Evolutionary conservation across 1,140 invertebrate genomes (phyloP), one percentile per base, ranked within the genome.

Genomic region (Hycleus phaleratus): DNA sequence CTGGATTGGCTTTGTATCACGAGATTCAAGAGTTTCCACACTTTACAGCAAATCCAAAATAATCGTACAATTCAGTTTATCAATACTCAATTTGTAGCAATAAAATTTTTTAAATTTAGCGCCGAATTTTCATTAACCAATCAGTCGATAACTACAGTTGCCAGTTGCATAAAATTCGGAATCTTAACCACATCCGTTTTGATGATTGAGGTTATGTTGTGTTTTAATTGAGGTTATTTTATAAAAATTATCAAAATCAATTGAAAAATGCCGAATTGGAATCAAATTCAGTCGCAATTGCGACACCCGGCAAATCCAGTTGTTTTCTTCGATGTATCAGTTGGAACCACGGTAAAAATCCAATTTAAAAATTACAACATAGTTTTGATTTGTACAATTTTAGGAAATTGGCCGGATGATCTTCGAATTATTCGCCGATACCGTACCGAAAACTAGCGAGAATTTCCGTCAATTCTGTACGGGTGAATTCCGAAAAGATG

Each of bases 381-480:
- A 24, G 12, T 52, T 7, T 2, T 7, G 25, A 46, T n/a, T 48
- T 43, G 18, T 42, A 39, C 26, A 9, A 11, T 58, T 68, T 38
- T 60, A 84, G 82, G 83, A 85, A 77, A 92, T 98, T 70, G 97
- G 96, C 4, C 82, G 95, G 56, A 91, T 99, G 80, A 88, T 96
- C 62, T 91, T 99, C 75, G 96, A 99, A 77, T 75, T 99, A 4
- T 99, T 93, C 81, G 88, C 94, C 2, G 95, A 99, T 79, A 84
- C 94, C 38, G 94, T 95, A 5, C 97, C 97, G 9, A 95, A 91
- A 79, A 98, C 97, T 5, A 94, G 92, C 65, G 97, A 99, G 81
- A 99, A 99, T 77, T 98, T 99, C 69, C 85, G 97, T 62, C 92
- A 98, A 72, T 90, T 99, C 71, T 99, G 97, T 73, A 99, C 97